phyloP scores from a whole-genome alignment of 2,888 invertebrate species.

The Micoletzkya japonica region DNA sequence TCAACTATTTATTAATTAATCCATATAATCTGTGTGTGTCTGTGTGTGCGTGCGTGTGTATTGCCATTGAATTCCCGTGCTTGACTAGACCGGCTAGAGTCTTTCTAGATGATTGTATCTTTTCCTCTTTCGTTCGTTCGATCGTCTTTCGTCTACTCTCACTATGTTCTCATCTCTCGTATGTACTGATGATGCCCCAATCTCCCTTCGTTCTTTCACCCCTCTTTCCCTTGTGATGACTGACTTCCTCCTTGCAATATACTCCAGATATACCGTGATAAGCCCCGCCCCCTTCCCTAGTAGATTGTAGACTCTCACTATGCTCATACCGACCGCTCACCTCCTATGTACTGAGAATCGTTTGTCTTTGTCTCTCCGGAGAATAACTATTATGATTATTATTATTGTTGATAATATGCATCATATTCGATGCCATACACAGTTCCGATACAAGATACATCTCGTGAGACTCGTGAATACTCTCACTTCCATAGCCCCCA shows the following conservation, averaged over 20 bases:
- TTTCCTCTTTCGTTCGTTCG: neutral
- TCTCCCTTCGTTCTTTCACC: slow-evolving; percentile 19
- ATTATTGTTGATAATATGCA: too few relatives aligned
- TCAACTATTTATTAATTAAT: too few relatives aligned
- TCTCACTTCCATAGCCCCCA: too few relatives aligned
- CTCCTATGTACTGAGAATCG: neutral
- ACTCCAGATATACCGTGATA: slow-evolving; percentile 3
- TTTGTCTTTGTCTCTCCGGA: too few relatives aligned
- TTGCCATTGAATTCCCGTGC: neutral
- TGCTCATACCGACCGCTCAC: too few relatives aligned
- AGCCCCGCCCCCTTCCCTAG: slow-evolving; percentile 7
- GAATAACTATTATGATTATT: too few relatives aligned
- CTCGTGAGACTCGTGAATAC: too few relatives aligned
- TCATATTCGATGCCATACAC: too few relatives aligned
- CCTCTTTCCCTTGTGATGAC: slow-evolving; percentile 17
- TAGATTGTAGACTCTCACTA: too few relatives aligned
- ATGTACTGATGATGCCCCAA: slow-evolving; percentile 23
- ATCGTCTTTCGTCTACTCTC: slow-evolving; percentile 2
- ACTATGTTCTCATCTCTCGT: slow-evolving; percentile 25
- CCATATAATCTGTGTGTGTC: neutral
- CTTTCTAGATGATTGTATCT: slow-evolving; percentile 1
- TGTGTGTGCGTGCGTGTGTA: neutral
- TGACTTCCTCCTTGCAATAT: slow-evolving; percentile 16
- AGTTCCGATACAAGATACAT: too few relatives aligned
- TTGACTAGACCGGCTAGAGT: neutral